Conservation (phyloP, 1,140 invertebrate species). For the Sinonovacula constricta region DNA sequence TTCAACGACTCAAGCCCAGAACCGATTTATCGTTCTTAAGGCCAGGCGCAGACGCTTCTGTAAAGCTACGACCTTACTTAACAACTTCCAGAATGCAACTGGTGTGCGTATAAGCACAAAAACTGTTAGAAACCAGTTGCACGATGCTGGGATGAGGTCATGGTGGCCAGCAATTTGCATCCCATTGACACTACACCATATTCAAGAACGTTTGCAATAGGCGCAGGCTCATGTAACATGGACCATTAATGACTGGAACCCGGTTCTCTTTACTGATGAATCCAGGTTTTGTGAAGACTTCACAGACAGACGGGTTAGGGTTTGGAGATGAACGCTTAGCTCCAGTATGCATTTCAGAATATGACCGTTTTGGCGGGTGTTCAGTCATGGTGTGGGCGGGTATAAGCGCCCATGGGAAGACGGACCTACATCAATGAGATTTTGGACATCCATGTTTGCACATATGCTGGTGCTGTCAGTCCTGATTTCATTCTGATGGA, state of each 20-base stretch:
- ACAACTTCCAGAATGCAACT: background rate
- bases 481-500: constrained; percentile 39
- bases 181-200: background rate
- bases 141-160: constrained; percentile 7
- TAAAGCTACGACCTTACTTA: background rate
- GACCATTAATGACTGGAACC: background rate
- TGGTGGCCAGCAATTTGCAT: constrained; percentile 1
- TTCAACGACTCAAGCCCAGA: background rate
- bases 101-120: background rate
- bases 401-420: constrained; percentile 1
- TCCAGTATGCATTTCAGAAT: background rate
- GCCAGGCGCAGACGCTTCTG: background rate
- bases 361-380: background rate
- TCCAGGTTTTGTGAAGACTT: constrained; percentile 40
- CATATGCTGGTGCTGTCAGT: constrained; percentile 31
- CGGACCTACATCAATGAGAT: constrained; percentile 30
- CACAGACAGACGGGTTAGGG: constrained; percentile 17
- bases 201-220: constrained; percentile 8
- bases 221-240: background rate
- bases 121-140: constrained; percentile 6
- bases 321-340: constrained; percentile 6
- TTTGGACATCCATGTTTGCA: constrained; percentile 16
- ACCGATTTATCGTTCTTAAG: background rate
- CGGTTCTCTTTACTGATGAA: constrained; percentile 35
- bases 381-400: background rate